Percentiles rank a stretch among this genome's conserved stretches.
These are phyloP conservation scores for Dicerorhinus sumatrensis DNA, from an alignment of 2,113 vertebrate genomes.

Conservation along the genomic window DNA sequence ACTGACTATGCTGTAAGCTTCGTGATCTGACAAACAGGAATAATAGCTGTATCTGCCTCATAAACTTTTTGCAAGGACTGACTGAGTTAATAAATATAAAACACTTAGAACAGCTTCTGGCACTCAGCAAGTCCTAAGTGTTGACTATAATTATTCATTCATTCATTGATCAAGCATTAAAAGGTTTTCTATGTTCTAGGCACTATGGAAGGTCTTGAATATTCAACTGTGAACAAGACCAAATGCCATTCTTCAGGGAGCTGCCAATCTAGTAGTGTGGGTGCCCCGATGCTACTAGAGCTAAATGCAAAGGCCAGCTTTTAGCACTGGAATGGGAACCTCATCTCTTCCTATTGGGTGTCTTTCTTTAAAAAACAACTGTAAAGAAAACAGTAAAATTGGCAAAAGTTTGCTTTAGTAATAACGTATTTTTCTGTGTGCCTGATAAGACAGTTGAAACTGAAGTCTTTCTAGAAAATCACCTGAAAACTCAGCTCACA, in stretches of 20 bases:
- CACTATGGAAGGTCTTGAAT: neutral
- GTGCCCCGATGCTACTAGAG: neutral
- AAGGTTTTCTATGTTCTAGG: neutral
- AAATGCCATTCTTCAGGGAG: neutral
- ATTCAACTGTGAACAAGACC: neutral
- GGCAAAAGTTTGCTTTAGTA: neutral
- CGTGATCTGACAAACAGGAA: neutral
- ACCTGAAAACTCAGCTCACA: neutral
- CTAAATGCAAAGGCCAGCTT: neutral
- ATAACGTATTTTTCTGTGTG: neutral
- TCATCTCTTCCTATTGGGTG: neutral
- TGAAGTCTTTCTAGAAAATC: conserved; percentile 14
- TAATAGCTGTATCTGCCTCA: neutral
- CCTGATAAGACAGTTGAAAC: neutral
- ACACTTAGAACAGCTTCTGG: neutral
- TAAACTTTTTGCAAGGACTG: neutral
- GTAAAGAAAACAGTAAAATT: neutral
- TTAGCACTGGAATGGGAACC: neutral
- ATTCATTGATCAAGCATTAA: neutral
- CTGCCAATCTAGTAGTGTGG: neutral
- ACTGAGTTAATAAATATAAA: neutral
- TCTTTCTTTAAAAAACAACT: neutral
- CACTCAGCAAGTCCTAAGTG: neutral
- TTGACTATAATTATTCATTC: neutral
- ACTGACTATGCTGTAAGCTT: neutral